These are phyloP conservation scores for Sarcophaga bullata DNA, from an alignment of 1,140 invertebrate genomes.

Conservation along the genomic window DNA sequence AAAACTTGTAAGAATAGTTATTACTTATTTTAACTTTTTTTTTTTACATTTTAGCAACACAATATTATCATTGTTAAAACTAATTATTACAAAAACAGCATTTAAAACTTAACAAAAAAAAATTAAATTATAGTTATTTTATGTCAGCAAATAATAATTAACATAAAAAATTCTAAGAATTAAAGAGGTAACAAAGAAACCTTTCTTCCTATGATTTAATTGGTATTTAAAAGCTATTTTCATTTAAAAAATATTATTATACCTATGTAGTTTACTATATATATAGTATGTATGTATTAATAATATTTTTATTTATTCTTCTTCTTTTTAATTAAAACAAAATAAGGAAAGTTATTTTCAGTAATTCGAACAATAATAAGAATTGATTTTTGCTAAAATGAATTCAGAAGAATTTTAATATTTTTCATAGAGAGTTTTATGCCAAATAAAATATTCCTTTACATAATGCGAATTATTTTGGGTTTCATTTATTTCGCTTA, in stretches of 20 bases:
- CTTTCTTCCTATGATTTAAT: neutral
- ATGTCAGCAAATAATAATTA: neutral
- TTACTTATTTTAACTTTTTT: constrained; percentile 18
- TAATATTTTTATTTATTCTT: neutral
- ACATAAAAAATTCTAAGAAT: constrained; percentile 32
- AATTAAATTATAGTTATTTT: neutral
- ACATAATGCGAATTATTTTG: too few relatives aligned
- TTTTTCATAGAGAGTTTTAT: too few relatives aligned
- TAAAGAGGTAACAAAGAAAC: constrained; percentile 37
- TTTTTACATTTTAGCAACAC: constrained; percentile 27
- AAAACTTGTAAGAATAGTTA: neutral
- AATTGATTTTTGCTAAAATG: too few relatives aligned
- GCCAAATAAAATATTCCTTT: too few relatives aligned
- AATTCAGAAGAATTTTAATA: too few relatives aligned
- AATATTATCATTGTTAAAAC: constrained; percentile 26
- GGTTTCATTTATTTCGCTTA: too few relatives aligned
- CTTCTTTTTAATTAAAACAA: too few relatives aligned
- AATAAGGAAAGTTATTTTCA: too few relatives aligned
- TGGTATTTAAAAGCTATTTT: neutral
- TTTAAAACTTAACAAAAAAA: constrained; percentile 36
- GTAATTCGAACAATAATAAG: too few relatives aligned
- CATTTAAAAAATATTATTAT: neutral
- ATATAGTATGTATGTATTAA: neutral
- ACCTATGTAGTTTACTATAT: neutral
- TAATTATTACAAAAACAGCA: constrained; percentile 27